Base-by-base conservation (phyloP, 1,140 invertebrate genomes). In the Alviniconcha marisindica region DNA sequence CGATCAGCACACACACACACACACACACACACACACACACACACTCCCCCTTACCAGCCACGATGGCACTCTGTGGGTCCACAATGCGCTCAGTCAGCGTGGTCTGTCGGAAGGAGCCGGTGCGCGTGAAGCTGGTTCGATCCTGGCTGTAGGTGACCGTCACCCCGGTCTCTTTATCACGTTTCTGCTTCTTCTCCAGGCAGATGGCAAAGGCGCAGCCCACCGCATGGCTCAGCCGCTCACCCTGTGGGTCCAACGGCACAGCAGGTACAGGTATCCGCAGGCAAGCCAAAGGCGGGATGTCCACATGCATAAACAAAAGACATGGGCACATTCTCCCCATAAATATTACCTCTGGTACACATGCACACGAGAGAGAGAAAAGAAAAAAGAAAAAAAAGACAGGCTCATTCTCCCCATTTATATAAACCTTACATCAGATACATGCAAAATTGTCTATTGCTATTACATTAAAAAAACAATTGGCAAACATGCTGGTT, bases 131-230 rank as follows among this genome's bases (percentile, higher is more conserved):
- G 28, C 97, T 97, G n/a, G 97, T 97, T 89, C 96, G 97, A 87
- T 97, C 96, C n/a, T 96, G 95, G 93, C 98, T 98, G 92, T 97
- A 99, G 85, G 96, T 97, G 0, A 99, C 97, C 40, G 96, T 97
- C 1, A 99, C 97, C 15, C 91, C 91, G 15, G 90, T 97, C 93
- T 99, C 98, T 91, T 98, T 99, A 91, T 99, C 99, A 84, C 99
- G 94, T 87, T 98, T 97, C 93, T 99, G 98, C 94, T 99, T 99
- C 87, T 97, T 95, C 93, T 99, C 99, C 83, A 99, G 93, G 91
- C 99, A 99, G 21, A 98, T 97, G 77, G 98, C 97, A 94, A 99
- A 99, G 73, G 99, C 98, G 95, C 99, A 99, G 21, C 99, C 99
- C 48, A 99, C 99, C 0, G 99, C 99, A 94, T 99, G 99, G 90